Evolutionary conservation across 2,888 invertebrate genomes (phyloP).

Genomic region (Agrenia bidenticulata): DNA sequence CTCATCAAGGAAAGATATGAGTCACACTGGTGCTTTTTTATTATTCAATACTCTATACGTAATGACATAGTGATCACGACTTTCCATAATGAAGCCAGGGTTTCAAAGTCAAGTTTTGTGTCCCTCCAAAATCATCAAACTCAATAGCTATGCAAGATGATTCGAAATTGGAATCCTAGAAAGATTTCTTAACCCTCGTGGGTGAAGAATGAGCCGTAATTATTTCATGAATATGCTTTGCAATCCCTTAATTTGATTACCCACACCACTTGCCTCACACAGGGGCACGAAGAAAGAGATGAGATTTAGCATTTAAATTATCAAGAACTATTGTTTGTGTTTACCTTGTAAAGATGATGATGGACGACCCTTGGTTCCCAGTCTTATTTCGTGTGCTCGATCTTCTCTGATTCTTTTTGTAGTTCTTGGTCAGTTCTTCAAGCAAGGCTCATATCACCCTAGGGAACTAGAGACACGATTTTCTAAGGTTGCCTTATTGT

Average conservation of each 20-base stretch:
- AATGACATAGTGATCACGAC: slow-evolving; percentile 4
- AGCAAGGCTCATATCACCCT: not conserved
- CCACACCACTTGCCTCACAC: no score
- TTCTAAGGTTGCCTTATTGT: not conserved
- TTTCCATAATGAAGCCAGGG: slow-evolving; percentile 1
- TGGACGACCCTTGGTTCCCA: no score
- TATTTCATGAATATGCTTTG: not conserved
- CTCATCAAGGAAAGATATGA: not conserved
- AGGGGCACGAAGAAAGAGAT: no score
- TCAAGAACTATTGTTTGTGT: no score
- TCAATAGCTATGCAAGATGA: not conserved
- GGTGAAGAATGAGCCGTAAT: no score
- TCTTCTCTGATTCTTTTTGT: not conserved
- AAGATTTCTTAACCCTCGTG: no score
- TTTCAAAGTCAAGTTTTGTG: slow-evolving; percentile 9
- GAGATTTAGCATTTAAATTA: no score
- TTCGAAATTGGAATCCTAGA: no score
- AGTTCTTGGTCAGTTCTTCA: slow-evolving; percentile 1
- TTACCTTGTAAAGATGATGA: no score
- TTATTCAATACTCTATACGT: not conserved
- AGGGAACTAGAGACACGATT: not conserved
- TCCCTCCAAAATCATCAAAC: not conserved
- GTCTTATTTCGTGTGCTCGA: no score
- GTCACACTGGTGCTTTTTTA: not conserved
- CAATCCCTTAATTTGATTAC: slow-evolving; percentile 5